Conservation (phyloP, 2,113 vertebrate species). For the Brienomyrus brachyistius region DNA sequence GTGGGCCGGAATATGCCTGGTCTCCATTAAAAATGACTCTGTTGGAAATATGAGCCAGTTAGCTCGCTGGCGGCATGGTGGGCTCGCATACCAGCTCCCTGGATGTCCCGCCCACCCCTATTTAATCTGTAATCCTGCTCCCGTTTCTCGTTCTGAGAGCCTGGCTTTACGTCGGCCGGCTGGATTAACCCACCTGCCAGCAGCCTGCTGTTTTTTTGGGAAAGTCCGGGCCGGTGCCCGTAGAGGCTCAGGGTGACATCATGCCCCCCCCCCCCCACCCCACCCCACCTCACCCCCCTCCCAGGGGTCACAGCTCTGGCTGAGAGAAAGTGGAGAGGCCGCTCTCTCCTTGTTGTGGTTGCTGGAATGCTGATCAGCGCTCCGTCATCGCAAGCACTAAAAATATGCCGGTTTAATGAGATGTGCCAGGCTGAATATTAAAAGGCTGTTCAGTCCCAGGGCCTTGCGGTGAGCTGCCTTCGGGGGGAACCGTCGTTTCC, state of each 20-base stretch:
- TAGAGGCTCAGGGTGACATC: background rate
- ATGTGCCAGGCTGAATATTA: slow-evolving; percentile 47
- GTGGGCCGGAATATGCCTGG: background rate
- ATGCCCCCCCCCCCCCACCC: background rate
- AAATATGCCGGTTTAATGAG: slow-evolving; percentile 39
- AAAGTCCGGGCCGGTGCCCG: background rate
- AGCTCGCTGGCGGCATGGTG: background rate
- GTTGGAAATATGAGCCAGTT: background rate
- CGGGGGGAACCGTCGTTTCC: too few species aligned
- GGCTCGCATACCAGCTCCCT: background rate
- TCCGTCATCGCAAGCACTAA: slow-evolving; percentile 42
- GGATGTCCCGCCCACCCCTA: background rate
- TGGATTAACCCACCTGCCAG: background rate
- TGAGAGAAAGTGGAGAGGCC: background rate
- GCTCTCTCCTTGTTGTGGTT: background rate
- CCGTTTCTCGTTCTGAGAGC: background rate
- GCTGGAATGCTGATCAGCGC: background rate
- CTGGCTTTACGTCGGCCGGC: background rate
- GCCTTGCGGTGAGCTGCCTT: background rate
- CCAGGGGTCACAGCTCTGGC: background rate
- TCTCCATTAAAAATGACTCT: background rate
- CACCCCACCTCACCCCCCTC: background rate
- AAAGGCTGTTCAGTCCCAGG: slow-evolving; percentile 17
- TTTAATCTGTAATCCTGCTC: background rate
- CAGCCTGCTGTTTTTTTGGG: background rate